phyloP scores from a whole-genome alignment of 2,888 invertebrate genomes.

The Callosobruchus maculatus region DNA sequence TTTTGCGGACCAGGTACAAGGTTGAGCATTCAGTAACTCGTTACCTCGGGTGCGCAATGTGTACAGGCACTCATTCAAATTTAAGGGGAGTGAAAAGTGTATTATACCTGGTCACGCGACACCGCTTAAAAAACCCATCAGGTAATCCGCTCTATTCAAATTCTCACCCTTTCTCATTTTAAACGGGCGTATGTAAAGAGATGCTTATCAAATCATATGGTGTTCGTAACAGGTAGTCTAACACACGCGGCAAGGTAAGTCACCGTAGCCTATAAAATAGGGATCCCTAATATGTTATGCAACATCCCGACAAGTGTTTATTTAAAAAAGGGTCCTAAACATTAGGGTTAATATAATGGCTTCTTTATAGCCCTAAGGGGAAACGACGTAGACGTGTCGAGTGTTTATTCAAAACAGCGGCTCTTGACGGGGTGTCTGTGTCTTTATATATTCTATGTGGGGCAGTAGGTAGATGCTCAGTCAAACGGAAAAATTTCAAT shows the following conservation, averaged over 20 bases:
- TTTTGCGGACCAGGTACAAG: no score
- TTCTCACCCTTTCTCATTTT: slow-evolving; percentile 31
- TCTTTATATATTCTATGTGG: background rate
- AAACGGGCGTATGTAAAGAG: slow-evolving; percentile 13
- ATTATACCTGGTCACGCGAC: slow-evolving; percentile 26
- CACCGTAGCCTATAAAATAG: background rate
- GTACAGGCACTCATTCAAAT: background rate
- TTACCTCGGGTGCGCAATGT: no score
- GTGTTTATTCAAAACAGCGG: background rate
- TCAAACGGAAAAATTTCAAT: background rate
- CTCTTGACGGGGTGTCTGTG: background rate
- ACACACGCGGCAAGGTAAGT: slow-evolving; percentile 1
- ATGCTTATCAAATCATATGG: slow-evolving; percentile 19
- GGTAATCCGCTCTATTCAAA: slow-evolving; percentile 32
- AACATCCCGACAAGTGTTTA: background rate
- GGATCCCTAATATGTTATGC: background rate
- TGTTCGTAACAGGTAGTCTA: background rate
- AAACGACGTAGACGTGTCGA: background rate
- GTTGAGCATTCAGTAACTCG: no score
- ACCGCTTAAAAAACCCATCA: slow-evolving; percentile 21
- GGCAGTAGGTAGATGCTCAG: background rate
- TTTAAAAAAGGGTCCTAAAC: background rate
- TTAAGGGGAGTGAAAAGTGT: background rate
- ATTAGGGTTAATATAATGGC: background rate
- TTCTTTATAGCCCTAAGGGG: slow-evolving; percentile 1